Base-by-base conservation (phyloP, 2,888 invertebrate genomes). In the Ophion obscuratus region DNA sequence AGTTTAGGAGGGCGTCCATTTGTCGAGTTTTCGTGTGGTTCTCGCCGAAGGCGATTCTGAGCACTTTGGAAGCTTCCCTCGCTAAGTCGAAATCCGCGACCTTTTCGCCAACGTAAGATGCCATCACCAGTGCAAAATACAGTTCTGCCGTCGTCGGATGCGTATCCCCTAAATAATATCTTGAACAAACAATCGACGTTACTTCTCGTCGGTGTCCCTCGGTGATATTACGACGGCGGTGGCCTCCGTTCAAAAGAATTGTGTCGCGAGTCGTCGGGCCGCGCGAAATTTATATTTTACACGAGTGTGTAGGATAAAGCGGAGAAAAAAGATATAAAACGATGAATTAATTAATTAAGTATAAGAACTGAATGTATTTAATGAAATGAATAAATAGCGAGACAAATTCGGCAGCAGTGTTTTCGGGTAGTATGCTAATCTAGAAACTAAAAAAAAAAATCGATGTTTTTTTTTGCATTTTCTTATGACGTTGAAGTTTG, bases 141-240 rank as follows among this genome's bases (percentile, higher is more conserved):
- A 97, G 95, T 80, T 98, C 94, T 0, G 98, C 98, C 1, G 97
- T 95, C 76, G 97, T 92, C 0, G 98, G 98, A 94, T 98, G 97
- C 89, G 95, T 94, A 20, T 96, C 95, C 9, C 97, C 97, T 89
- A 97, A 97, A 93, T 97, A 98, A 92, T 96, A 96, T 91, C 97
- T 97, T 94, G 62, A 95, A 94, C 14, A 61, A 73, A 81, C 68
- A 44, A 68, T 17, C 53, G 53, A 17, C 17, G 14, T 53, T 17
- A 53, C 53, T 53, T 0, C 14, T 40, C 40, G 40, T 40, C 40
- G 3, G 40, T 40, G 7, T 7, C 20, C 20, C 61, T 1, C 61
- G 61, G 7, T 20, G 24, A 24, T 61, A 4, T 24, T 9, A 20
- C 20, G 24, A 14, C 14, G 20, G 14, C 57, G 57, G 5, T 14